These are phyloP conservation scores for Catharus ustulatus DNA, from an alignment of 2,797 vertebrate genomes.

Conservation along the genomic window DNA sequence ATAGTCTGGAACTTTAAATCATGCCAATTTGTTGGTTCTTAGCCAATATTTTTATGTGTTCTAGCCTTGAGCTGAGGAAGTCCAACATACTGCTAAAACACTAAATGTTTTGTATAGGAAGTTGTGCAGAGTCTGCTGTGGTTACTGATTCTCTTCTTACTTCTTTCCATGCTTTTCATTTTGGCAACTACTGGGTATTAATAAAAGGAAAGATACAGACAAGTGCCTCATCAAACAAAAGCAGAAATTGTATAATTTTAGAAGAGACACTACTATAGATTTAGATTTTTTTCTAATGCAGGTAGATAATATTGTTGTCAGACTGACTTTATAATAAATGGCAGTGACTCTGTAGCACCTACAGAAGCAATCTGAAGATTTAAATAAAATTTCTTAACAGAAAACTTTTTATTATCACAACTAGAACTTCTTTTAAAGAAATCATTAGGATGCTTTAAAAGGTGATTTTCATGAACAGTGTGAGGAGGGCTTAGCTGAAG, in stretches of 20 bases:
- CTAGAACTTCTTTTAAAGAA: background rate
- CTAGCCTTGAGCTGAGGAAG: background rate
- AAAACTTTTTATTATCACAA: background rate
- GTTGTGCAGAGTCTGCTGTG: background rate
- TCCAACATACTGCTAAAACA: background rate
- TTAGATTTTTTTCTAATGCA: background rate
- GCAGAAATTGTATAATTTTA: background rate
- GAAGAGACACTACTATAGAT: background rate
- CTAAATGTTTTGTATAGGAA: background rate
- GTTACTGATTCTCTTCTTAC: background rate
- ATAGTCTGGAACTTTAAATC: background rate
- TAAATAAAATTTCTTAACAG: background rate
- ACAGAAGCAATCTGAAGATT: background rate
- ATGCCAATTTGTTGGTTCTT: background rate
- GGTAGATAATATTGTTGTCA: background rate
- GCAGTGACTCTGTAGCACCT: background rate
- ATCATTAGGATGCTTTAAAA: background rate
- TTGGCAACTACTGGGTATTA: background rate
- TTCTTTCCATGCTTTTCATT: background rate
- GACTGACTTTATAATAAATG: background rate
- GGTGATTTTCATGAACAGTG: background rate
- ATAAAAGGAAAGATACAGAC: background rate
- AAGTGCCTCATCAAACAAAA: background rate
- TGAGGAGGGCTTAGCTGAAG: background rate
- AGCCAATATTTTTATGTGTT: background rate